Base-by-base conservation (phyloP, 1,140 invertebrate species). In the Diachasma alloeum region DNA sequence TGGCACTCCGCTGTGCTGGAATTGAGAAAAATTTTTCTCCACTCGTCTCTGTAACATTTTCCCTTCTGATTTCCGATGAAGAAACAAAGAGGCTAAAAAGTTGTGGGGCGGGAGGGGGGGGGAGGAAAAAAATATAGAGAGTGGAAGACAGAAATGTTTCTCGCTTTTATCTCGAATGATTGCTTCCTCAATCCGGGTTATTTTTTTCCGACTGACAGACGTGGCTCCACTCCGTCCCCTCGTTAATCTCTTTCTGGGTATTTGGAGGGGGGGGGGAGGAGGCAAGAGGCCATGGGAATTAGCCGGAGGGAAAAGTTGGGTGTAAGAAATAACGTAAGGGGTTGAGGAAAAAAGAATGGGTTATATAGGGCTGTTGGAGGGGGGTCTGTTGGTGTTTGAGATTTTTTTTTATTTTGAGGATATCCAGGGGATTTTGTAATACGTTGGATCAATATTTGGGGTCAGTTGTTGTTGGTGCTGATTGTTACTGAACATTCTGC, bases 221-320 rank as follows among this genome's bases (percentile, higher is more conserved):
- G 72, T 66, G 69, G 72, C 46, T 76, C 39, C 69, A 56, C 24
- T 77, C 69, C 63, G 76, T 66, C 24, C 39, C 66, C 73, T 76
- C 77, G 69, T 79, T 79, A 75, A 79, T 79, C 77, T 79, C 48
- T 75, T 59, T 63, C 37, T 69, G 74, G 48, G 17, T 37, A 26
- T 53, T 17, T 26, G 9, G 70, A 26, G 10, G 22, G 48, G 31
- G 31, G n/a, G 39, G 24, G 6, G 22, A 70, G 17, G 37, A 69
- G 36, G 0, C 68, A 68, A 68, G 66, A 39, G 66, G 66, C 66
- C 17, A 39, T 11, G 31, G 4, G 66, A 39, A 68, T 68, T 39
- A 68, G 26, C 66, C 13, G n/a, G 66, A 17, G 11, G 13, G 59
- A 63, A 31, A 63, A 26, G 59, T 63, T 37, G 66, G 22, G 10